phyloP scores from a whole-genome alignment of 1,140 invertebrate genomes.

The Periplaneta americana region DNA sequence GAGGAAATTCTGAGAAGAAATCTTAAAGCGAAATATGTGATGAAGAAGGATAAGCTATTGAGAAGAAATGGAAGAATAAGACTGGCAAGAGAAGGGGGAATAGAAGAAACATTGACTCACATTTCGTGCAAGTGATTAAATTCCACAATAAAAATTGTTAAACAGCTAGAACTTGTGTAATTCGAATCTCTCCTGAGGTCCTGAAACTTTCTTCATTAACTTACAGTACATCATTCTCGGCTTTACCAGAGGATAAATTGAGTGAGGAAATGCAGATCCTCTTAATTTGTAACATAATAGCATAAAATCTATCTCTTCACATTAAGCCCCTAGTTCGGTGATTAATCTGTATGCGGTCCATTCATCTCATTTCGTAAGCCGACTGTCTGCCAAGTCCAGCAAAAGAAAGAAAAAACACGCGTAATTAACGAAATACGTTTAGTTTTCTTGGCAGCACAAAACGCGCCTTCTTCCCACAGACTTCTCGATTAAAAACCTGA shows the following conservation, averaged over 20 bases:
- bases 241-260: not conserved
- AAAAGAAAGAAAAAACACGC: no score
- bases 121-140: no score
- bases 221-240: not conserved
- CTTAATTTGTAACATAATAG: not conserved
- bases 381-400: not conserved
- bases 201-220: not conserved
- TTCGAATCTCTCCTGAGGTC: not conserved
- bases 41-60: no score
- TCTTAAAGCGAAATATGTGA: no score
- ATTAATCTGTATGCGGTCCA: no score
- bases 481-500: not conserved
- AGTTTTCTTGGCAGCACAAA: not conserved
- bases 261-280: not conserved
- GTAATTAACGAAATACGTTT: not conserved
- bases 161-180: no score
- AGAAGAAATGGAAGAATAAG: no score
- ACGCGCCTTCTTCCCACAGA: not conserved
- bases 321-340: not conserved
- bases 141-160: no score
- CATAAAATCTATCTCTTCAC: not conserved
- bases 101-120: no score
- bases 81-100: no score
- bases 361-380: no score
- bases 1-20: no score